Evolutionary conservation across 1,140 invertebrate genomes (phyloP), one percentile per base, ranked within the genome.

Genomic region (Liolophura sinensis): DNA sequence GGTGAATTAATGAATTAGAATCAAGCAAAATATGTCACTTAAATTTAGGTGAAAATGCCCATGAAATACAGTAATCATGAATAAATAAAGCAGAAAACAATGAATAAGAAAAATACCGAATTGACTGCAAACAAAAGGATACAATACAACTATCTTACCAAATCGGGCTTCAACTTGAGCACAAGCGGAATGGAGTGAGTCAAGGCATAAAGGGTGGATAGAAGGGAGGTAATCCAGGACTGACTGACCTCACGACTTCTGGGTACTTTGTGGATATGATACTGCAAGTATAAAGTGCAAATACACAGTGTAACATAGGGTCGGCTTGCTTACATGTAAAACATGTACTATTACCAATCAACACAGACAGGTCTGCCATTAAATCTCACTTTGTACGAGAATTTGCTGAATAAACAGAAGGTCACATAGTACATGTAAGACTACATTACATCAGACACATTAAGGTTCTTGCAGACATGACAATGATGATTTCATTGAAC

Each of bases 221-320:
- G 88, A 55, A 96, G 75, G 49, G 92, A 92, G 27, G 91, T 90
- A 0, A 92, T 65, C 82, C 91, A 98, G 1, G 91, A 92, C 77
- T 99, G 96, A 49, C 89, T 89, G 20, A 99, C 95, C 85, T 92
- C 88, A 73, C 96, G 86, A 79, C 93, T 94, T 74, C 96, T 88
- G 27, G 91, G 91, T 70, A 97, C 92, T 70, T 85, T 85, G 9
- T 86, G 70, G 27, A 93, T 82, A 62, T 78, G 74, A 81, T 88
- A 91, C 76, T 77, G 75, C 20, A 70, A 74, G 46, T 14, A 62
- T 68, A 64, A 65, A 48, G 6, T 62, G 52, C 57, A 14, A 51
- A 57, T 48, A 59, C 49, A 62, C 52, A 56, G 59, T 31, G 20
- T 0, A 12, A 24, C 49, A 27, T 18, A 25, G 46, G 62, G 50